Conservation (phyloP, 2,113 vertebrate species). For the Actenoides lindsayi region DNA sequence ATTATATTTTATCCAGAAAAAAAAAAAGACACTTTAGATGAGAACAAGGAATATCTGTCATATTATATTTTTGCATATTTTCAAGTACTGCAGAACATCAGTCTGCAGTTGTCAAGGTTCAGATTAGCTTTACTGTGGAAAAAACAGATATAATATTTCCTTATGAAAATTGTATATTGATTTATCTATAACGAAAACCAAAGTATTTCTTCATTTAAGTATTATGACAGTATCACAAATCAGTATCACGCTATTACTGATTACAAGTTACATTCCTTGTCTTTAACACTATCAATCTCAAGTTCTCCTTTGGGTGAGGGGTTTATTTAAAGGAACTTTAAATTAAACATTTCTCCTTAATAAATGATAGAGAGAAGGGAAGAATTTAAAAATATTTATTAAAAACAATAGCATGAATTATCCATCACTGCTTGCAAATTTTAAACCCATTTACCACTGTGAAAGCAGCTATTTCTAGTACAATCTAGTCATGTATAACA, state of each 20-base stretch:
- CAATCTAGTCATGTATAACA: neutral
- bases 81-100: neutral
- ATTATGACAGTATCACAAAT: neutral
- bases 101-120: neutral
- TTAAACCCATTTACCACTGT: neutral
- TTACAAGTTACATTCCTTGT: rapidly evolving
- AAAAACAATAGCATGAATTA: neutral
- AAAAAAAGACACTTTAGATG: neutral
- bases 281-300: neutral
- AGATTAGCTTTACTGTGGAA: neutral
- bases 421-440: neutral
- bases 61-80: neutral
- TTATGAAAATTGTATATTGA: neutral
- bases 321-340: neutral
- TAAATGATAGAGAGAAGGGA: neutral
- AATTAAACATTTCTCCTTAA: neutral
- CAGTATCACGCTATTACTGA: neutral
- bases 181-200: neutral
- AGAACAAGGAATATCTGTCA: neutral
- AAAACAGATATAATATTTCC: neutral
- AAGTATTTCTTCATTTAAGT: neutral
- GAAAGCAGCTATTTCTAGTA: neutral
- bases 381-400: neutral
- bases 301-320: neutral
- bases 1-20: neutral